A percentile compares a stretch with the other conserved stretches of the same genome.
Evolutionary conservation across 2,113 vertebrate species (phyloP).

Genomic region (Lampris megalopsis): DNA sequence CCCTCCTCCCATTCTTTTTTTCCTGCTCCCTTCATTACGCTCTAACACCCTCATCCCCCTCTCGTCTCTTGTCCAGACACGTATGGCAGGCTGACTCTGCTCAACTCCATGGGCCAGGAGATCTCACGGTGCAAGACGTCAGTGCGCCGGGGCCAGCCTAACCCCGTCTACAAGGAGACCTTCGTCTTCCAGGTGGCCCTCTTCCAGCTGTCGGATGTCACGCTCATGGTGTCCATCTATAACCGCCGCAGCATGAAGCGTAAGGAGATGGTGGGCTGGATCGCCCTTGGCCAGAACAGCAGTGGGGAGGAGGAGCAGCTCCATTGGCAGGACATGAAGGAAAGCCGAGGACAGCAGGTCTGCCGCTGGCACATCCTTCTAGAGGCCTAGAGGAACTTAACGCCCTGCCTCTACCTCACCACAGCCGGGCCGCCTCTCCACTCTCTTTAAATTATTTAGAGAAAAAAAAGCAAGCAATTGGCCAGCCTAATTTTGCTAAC

Average conservation of each 20-base stretch:
- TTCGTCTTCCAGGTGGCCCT: slow-evolving; percentile 98
- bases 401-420: not conserved
- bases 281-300: slow-evolving; percentile 92
- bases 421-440: not conserved
- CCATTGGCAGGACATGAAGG: slow-evolving; percentile 97
- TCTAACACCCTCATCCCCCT: too few species aligned
- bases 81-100: slow-evolving; percentile 91
- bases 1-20: not conserved
- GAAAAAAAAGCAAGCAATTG: too few species aligned
- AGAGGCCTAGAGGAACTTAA: slow-evolving; percentile 81
- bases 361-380: slow-evolving; percentile 93
- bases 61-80: slow-evolving; percentile 83
- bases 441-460: too few species aligned
- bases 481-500: too few species aligned
- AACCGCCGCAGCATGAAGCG: slow-evolving; percentile 94
- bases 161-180: slow-evolving; percentile 96
- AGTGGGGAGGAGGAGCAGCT: slow-evolving; percentile 92
- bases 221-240: slow-evolving; percentile 92
- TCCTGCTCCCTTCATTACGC: not conserved
- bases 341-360: slow-evolving; percentile 87
- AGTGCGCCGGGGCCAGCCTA: slow-evolving; percentile 91
- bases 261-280: slow-evolving; percentile 98
- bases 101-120: slow-evolving; percentile 94
- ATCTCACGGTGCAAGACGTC: slow-evolving; percentile 96
- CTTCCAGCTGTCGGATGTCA: slow-evolving; percentile 97